phyloP scores from a whole-genome alignment of 2,888 invertebrate genomes.

The Siphonodentalium dalli region DNA sequence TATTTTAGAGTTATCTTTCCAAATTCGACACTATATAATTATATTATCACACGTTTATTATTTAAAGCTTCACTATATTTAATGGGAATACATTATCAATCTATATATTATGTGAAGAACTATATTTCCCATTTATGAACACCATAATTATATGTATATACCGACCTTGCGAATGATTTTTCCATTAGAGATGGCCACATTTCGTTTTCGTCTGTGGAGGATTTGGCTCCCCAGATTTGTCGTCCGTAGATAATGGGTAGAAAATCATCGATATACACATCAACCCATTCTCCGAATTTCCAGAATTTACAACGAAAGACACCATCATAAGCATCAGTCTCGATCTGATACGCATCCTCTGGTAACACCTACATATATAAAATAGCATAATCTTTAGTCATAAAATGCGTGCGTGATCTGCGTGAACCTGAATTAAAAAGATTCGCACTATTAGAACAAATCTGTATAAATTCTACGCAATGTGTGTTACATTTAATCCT shows the following conservation, averaged over 20 bases:
- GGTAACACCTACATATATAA: slow-evolving; percentile 44
- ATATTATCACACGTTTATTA: too few species aligned
- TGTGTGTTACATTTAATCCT: too few species aligned
- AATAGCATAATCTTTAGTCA: background rate
- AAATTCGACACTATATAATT: too few species aligned
- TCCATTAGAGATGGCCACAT: slow-evolving; percentile 59
- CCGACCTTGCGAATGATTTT: slow-evolving; percentile 60
- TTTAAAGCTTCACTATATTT: too few species aligned
- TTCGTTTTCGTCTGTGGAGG: slow-evolving; percentile 47
- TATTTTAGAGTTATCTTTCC: too few species aligned
- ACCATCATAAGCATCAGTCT: slow-evolving; percentile 36
- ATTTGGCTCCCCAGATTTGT: slow-evolving; percentile 50
- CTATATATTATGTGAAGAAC: too few species aligned
- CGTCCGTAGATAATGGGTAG: slow-evolving; percentile 44
- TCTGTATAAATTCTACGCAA: too few species aligned
- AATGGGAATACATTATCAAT: too few species aligned
- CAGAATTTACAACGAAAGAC: slow-evolving; percentile 55
- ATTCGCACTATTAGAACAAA: too few species aligned
- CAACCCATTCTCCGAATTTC: slow-evolving; percentile 56
- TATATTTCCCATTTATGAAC: too few species aligned
- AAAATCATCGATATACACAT: slow-evolving; percentile 53
- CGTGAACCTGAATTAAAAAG: too few species aligned
- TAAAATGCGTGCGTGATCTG: background rate
- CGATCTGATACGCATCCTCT: slow-evolving; percentile 42
- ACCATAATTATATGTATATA: too few species aligned